Percentiles rank a stretch among this genome's conserved stretches.
Conservation (phyloP, 2,113 vertebrate species). For the Motacilla tschutschensis region DNA sequence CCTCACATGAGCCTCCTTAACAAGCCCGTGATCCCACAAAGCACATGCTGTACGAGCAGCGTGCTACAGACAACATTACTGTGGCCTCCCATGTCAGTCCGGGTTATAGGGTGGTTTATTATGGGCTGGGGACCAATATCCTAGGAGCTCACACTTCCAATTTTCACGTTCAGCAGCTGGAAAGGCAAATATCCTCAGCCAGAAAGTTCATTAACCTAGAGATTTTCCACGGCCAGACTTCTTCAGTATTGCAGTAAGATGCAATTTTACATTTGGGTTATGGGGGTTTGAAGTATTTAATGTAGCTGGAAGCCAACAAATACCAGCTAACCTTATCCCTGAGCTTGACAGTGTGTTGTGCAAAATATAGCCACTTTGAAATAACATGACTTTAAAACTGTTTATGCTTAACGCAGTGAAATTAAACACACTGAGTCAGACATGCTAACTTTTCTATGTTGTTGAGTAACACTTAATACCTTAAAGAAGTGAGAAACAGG, state of each 20-base stretch:
- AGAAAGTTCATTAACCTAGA: slow-evolving; percentile 35
- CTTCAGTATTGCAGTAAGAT: neutral
- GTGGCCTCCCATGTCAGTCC: neutral
- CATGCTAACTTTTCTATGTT: neutral
- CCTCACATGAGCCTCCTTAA: neutral
- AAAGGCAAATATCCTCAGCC: slow-evolving; percentile 61
- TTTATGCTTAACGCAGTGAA: neutral
- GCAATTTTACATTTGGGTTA: slow-evolving; percentile 38
- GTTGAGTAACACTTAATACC: slow-evolving; percentile 22
- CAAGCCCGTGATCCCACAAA: neutral
- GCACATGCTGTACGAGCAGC: neutral
- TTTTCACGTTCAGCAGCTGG: slow-evolving; percentile 39
- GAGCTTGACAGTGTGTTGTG: neutral
- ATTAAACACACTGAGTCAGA: slow-evolving; percentile 17
- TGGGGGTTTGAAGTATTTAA: neutral
- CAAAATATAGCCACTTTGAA: slow-evolving; percentile 3
- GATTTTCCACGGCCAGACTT: slow-evolving; percentile 34
- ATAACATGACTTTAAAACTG: neutral
- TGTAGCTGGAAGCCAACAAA: slow-evolving; percentile 34
- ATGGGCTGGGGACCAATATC: neutral
- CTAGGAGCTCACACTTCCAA: slow-evolving; percentile 37
- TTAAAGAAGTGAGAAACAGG: slow-evolving; percentile 46
- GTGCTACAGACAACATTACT: neutral
- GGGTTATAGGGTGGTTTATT: slow-evolving; percentile 8
- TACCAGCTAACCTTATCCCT: neutral